Evolutionary conservation across 2,113 vertebrate genomes (phyloP), one percentile per base, ranked within the genome.

Genomic region (Typhlomys cinereus): DNA sequence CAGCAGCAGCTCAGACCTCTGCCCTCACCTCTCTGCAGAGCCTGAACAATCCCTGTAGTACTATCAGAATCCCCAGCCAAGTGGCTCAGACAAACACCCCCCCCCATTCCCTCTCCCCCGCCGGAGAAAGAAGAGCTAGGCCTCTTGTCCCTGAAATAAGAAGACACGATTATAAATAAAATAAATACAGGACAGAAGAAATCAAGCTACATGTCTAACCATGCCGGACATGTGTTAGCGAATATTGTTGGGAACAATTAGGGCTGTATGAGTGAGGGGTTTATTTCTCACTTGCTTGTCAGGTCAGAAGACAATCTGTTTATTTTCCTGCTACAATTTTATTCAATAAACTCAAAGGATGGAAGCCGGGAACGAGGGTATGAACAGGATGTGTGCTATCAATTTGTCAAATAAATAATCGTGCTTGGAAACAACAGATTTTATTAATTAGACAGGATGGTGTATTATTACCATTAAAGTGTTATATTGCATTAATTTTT

Each of bases 401-500:
- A 96, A 96, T 97, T 97, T 97, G 96, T 97, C 96, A 96, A 96
- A 97, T 95, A 97, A 97, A 96, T 97, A 97, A 96, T 96, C 94
- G 96, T 95, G 96, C 96, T 97, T 96, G 94, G 93, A 96, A 96
- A 97, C 96, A 97, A 97, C 96, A 96, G 96, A 95, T 97, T 97
- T 97, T 97, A 97, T 97, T 97, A 97, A 97, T 97, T 96, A 97
- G 96, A 96, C 96, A 96, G 96, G 96, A 95, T 95, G 95, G 96
- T 97, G 96, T 97, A 96, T 97, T 97, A 97, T 97, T 97, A 97
- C 93, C 96, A 97, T 97, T 97, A 97, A 97, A 96, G 95, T 97
- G 96, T 96, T 97, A 97, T 96, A 97, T 96, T 96, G 96, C 96
- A 97, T 97, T 97, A 96, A 97, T 97, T 97, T 97, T 97, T 97